Evolutionary conservation across 2,797 vertebrate species (phyloP).

Genomic region (Semotilus atromaculatus): DNA sequence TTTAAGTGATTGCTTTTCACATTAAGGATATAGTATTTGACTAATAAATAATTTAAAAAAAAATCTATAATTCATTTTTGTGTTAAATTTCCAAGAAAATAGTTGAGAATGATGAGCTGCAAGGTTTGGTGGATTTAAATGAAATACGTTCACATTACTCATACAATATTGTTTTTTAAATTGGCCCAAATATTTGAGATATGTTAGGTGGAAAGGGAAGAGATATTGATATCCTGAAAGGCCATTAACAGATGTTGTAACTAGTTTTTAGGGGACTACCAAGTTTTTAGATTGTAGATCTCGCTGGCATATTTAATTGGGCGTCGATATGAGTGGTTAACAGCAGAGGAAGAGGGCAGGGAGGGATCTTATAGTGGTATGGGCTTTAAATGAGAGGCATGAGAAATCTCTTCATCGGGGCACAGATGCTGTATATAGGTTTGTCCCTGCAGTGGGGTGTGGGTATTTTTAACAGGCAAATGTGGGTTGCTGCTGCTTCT

Average conservation of each 20-base stretch:
- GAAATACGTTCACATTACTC: not conserved
- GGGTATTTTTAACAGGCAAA: slow-evolving; percentile 64
- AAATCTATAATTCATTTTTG: not conserved
- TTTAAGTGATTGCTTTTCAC: too few relatives aligned
- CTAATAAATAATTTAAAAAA: too few relatives aligned
- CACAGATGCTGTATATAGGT: slow-evolving; percentile 58
- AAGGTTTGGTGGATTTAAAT: not conserved
- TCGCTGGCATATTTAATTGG: slow-evolving; percentile 12
- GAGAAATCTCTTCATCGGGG: slow-evolving; percentile 36
- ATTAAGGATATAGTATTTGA: not conserved
- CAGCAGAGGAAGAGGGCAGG: slow-evolving; percentile 3
- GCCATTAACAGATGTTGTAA: not conserved
- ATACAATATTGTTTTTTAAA: not conserved
- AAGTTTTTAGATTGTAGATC: not conserved
- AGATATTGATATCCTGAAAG: too few relatives aligned
- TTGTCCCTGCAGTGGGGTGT: slow-evolving; percentile 58
- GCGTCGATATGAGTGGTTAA: slow-evolving; percentile 53
- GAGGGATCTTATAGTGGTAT: slow-evolving; percentile 7
- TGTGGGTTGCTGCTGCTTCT: slow-evolving; percentile 60
- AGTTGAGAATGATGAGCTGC: not conserved
- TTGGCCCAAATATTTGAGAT: not conserved
- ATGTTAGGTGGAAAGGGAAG: not conserved
- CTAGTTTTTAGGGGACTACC: not conserved
- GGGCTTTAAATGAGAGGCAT: slow-evolving; percentile 22
- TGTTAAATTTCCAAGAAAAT: not conserved